These are phyloP conservation scores for Sarcophaga variegata DNA, from an alignment of 2,888 invertebrate species.

Conservation along the genomic window DNA sequence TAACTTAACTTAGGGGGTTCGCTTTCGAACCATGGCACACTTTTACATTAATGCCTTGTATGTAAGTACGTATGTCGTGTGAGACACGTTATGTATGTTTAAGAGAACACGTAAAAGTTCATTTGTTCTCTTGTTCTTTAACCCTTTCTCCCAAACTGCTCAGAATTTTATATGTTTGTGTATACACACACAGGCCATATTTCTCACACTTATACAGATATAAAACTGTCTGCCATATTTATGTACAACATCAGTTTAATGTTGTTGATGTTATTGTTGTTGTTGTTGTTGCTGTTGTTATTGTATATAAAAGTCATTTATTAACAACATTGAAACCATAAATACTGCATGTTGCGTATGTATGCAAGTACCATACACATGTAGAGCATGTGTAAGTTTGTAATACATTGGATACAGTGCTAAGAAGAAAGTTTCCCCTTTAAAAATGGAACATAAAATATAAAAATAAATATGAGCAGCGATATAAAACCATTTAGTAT, in stretches of 20 bases:
- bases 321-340: slow-evolving; percentile 58
- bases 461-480: not conserved
- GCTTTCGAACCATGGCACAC: slow-evolving; percentile 61
- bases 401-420: not conserved
- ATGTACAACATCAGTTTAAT: slow-evolving; percentile 2
- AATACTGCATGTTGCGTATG: slow-evolving; percentile 30
- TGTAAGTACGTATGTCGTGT: slow-evolving; percentile 2
- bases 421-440: not conserved
- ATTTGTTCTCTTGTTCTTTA: slow-evolving; percentile 3
- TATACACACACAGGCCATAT: not conserved
- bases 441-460: slow-evolving; percentile 18
- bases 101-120: not conserved
- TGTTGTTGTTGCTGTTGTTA: not conserved
- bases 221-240: slow-evolving; percentile 6
- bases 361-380: not conserved
- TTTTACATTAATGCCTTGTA: slow-evolving; percentile 23
- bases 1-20: slow-evolving; percentile 46
- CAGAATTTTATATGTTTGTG: not conserved
- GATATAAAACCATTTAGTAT: not conserved
- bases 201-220: not conserved
- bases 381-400: too few relatives aligned
- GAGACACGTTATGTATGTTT: not conserved
- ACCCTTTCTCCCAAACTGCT: not conserved
- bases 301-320: slow-evolving; percentile 39
- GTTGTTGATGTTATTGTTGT: not conserved